Evolutionary conservation across 2,888 invertebrate species (phyloP), one percentile per base, ranked within the genome.

Genomic region (Brenthis ino): DNA sequence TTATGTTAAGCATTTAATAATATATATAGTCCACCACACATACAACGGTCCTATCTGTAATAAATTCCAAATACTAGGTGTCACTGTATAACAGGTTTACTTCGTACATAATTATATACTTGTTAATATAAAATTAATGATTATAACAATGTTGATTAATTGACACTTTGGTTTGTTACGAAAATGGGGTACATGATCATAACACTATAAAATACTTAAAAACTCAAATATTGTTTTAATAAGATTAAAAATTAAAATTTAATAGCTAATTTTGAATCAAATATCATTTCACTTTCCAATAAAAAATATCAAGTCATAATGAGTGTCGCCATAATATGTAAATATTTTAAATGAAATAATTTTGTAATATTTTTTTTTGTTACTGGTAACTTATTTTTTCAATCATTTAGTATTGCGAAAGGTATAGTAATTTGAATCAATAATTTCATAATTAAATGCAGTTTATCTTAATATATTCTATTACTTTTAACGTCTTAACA

Each of bases 71-170:
- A 83, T 88, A 87, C 83, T 93, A 92, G 89, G 87, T 91, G 89
- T 93, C 91, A 86, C 93, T 93, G 91, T 92, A 87, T 90, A 91
- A 92, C 93, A 92, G 92, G 85, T 93, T 91, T 90, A 87, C 84
- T 85, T 85, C 85, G 80, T 87, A 90, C 88, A 91, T 91, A 89
- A 89, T 91, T 91, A 90, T 92, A 89, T 89, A 88, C 85, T 88
- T 91, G 91, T 93, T 93, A 93, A 88, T 89, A 90, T 87, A 88
- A 87, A 77, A 87, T 88, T 87, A 79, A 88, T 88, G 77, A 86
- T 87, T 91, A 91, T 90, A 91, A 91, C 69, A 79, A 89, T 91
- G 92, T 91, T 92, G 86, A 87, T 88, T 87, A 85, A 77, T 85
- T 86, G 78, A 83, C 82, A 81, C 79, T 80, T 83, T 77, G 79